Percentiles rank a stretch among this genome's conserved stretches.
Evolutionary conservation across 2,888 invertebrate genomes (phyloP).

Genomic region (Coleophora flavipennella): DNA sequence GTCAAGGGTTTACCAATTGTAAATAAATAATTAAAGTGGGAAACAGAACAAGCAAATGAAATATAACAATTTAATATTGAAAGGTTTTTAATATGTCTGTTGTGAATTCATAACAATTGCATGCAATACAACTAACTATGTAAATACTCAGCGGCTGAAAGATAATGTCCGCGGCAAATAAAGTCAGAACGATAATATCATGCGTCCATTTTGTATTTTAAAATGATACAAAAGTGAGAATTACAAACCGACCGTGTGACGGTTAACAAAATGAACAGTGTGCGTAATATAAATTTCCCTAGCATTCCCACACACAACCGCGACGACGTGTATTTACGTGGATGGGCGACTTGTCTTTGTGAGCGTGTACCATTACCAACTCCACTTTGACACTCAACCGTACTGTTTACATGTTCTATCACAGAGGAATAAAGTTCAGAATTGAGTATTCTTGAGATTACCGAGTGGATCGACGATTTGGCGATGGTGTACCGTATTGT

Average conservation of each 20-base stretch:
- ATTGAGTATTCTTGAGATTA: constrained; percentile 17
- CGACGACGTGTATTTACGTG: constrained; percentile 35
- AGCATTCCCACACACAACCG: constrained; percentile 58
- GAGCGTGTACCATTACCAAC: constrained; percentile 41
- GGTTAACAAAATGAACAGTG: constrained; percentile 44
- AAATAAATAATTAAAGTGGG: too few relatives aligned
- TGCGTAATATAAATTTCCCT: constrained; percentile 63
- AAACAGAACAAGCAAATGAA: too few relatives aligned
- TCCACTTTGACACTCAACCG: constrained; percentile 12
- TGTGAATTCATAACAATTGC: not conserved
- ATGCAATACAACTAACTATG: not conserved
- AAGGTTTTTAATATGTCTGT: not conserved
- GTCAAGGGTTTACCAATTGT: too few relatives aligned
- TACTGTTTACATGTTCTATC: constrained; percentile 23
- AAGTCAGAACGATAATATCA: constrained; percentile 48
- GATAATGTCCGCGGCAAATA: constrained; percentile 32
- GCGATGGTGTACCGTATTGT: constrained; percentile 70
- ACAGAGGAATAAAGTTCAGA: constrained; percentile 22
- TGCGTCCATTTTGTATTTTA: constrained; percentile 49
- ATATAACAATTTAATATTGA: not conserved
- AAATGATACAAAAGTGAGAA: constrained; percentile 62
- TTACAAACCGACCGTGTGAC: constrained; percentile 46
- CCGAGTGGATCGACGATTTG: constrained; percentile 42
- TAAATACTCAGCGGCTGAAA: constrained; percentile 4
- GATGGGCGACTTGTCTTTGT: constrained; percentile 32